Evolutionary conservation across 1,140 invertebrate genomes (phyloP).

Genomic region (Micrasema longulum): DNA sequence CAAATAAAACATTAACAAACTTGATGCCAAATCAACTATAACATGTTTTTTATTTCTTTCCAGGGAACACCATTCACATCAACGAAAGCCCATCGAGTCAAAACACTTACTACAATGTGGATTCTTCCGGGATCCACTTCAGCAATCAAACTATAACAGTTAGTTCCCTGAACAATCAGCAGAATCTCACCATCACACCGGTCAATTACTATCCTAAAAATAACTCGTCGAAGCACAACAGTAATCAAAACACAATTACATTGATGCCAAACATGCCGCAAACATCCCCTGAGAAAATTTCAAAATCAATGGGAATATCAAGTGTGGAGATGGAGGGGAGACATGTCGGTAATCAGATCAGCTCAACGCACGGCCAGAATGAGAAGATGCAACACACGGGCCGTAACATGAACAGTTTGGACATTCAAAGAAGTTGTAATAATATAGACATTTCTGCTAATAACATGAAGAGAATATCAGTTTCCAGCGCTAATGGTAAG

Average conservation of each 20-base stretch:
- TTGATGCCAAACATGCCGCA: slow-evolving; percentile 61
- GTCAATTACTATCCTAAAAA: slow-evolving; percentile 62
- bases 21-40: no score
- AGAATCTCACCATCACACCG: slow-evolving; percentile 59
- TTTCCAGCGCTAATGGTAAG: slow-evolving; percentile 52
- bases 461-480: slow-evolving; percentile 46
- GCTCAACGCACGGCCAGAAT: slow-evolving; percentile 38
- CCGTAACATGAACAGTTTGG: slow-evolving; percentile 13
- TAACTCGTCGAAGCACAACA: slow-evolving; percentile 62
- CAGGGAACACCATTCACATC: slow-evolving; percentile 56
- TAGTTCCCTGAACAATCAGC: slow-evolving; percentile 57
- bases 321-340: slow-evolving; percentile 55
- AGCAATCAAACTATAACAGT: slow-evolving; percentile 58
- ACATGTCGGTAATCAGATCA: slow-evolving; percentile 47
- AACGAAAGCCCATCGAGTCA: slow-evolving; percentile 60
- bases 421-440: slow-evolving; percentile 46
- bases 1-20: no score
- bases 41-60: slow-evolving; percentile 25
- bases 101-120: slow-evolving; percentile 58
- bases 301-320: slow-evolving; percentile 44
- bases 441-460: slow-evolving; percentile 48
- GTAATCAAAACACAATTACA: slow-evolving; percentile 53
- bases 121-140: slow-evolving; percentile 63
- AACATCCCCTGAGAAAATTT: slow-evolving; percentile 43
- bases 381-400: slow-evolving; percentile 33